Conservation (phyloP, 2,113 vertebrate genomes). For the Sardina pilchardus region DNA sequence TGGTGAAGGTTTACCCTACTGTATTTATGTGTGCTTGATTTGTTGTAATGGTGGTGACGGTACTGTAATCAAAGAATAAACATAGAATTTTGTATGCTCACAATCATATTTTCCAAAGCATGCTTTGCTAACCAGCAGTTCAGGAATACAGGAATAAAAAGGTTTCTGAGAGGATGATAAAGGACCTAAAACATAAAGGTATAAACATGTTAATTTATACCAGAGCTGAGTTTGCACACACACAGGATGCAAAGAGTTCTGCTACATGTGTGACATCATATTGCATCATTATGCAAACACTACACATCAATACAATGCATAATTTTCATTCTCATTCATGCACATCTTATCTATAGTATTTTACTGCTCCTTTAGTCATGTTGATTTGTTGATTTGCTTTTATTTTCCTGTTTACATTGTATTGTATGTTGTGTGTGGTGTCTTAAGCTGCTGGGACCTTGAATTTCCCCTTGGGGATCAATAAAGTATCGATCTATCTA, state of each 20-base stretch:
- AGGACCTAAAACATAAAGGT: slow-evolving; percentile 73
- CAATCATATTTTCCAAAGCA: slow-evolving; percentile 84
- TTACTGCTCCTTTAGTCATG: too few relatives aligned
- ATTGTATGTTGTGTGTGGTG: too few relatives aligned
- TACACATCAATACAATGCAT: too few relatives aligned
- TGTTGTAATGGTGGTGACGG: not conserved
- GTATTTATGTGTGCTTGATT: not conserved
- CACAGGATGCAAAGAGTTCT: not conserved
- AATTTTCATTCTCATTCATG: too few relatives aligned
- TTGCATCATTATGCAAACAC: too few relatives aligned
- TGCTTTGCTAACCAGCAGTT: slow-evolving; percentile 86
- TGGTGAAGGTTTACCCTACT: not conserved
- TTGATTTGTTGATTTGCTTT: too few relatives aligned
- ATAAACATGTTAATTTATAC: not conserved
- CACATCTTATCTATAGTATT: too few relatives aligned
- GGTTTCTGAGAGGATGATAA: slow-evolving; percentile 76
- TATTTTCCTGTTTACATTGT: too few relatives aligned
- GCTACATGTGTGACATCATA: too few relatives aligned
- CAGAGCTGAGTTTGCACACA: not conserved
- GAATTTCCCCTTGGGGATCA: too few relatives aligned
- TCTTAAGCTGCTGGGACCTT: too few relatives aligned
- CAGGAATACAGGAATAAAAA: slow-evolving; percentile 85
- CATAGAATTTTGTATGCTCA: slow-evolving; percentile 66
- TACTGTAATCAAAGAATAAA: not conserved
- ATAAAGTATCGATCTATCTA: too few relatives aligned